Evolutionary conservation across 2,797 vertebrate species (phyloP), one percentile per base, ranked within the genome.

Genomic region (Botia almorhae): DNA sequence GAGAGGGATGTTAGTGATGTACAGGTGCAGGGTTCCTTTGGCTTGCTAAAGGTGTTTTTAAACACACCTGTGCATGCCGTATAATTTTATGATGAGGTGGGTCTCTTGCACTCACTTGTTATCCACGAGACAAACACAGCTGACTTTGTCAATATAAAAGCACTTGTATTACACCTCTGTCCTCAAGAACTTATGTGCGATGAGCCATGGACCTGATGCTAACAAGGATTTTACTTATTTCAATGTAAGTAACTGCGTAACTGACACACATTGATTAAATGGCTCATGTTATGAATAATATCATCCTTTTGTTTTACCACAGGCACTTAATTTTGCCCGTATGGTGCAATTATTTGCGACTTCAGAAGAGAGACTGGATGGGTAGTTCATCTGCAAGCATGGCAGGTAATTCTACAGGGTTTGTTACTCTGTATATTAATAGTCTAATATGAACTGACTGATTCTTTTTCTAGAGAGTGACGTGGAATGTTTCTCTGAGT

Each of bases 401-500:
- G 70, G 71, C 83, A 81, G 91, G 91, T 91, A 86, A 86, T 68
- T 70, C 19, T 77, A 16, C 58, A 16, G 12, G 10, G 0, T 69
- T 12, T 61, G n/a, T 23, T 53, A 26, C 1, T 51, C 2, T 70
- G 12, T 70, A 7, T 23, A 11, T 36, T 5, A 33, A 46, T 13
- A 17, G 65, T 16, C 50, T n/a, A 16, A 39, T 19, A 7, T 68
- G 26, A 36, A 5, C 7, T 43, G 0, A 3, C 5, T 10, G 12
- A 71, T 51, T n/a, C 13, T 43, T 51, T 51, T 75, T 74, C 70
- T 46, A 76, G 87, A 91, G 56, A 86, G 84, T 8, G 16, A 77
- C 21, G 87, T 92, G 0, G 2, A 91, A 21, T 92, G 92, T 82
- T 93, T 92, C 79, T 89, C 89, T 16, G 89, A 93, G 73, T 91